These are phyloP conservation scores for Axinella damicornis DNA, from an alignment of 37 sponge, comb jelly and placozoan species.

Conservation along the genomic window DNA sequence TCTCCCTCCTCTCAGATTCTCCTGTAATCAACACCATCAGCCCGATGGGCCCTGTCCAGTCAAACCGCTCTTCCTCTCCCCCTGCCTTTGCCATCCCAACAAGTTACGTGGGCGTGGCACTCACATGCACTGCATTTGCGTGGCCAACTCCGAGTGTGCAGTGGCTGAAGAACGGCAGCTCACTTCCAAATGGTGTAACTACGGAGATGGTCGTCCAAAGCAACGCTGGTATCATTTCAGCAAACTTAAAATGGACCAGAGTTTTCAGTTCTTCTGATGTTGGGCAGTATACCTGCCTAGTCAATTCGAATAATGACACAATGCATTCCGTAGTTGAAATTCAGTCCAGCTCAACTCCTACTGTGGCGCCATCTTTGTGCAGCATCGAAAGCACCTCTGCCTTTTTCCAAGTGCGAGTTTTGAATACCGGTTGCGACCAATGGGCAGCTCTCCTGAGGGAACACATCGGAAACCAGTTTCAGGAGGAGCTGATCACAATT, in stretches of 20 bases:
- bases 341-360: neutral
- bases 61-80: neutral
- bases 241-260: neutral
- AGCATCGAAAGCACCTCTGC: neutral
- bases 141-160: slow-evolving; percentile 38
- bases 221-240: neutral
- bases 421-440: neutral
- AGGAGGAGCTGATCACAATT: neutral
- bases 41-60: neutral
- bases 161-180: slow-evolving; percentile 8
- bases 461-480: slow-evolving; percentile 3
- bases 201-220: neutral
- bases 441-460: slow-evolving; percentile 3
- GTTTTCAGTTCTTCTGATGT: neutral
- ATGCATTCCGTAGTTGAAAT: neutral
- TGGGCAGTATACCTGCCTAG: neutral
- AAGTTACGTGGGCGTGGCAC: slow-evolving; percentile 5
- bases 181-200: neutral
- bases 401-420: slow-evolving; percentile 23
- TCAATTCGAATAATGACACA: neutral
- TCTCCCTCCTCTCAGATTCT: neutral
- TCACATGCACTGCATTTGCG: slow-evolving; percentile 36
- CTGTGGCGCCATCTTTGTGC: neutral
- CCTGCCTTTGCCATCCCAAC: slow-evolving; percentile 7
- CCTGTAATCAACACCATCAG: slow-evolving; percentile 13